Conservation (phyloP, 2,888 invertebrate species). For the Cylloceria caligata region DNA sequence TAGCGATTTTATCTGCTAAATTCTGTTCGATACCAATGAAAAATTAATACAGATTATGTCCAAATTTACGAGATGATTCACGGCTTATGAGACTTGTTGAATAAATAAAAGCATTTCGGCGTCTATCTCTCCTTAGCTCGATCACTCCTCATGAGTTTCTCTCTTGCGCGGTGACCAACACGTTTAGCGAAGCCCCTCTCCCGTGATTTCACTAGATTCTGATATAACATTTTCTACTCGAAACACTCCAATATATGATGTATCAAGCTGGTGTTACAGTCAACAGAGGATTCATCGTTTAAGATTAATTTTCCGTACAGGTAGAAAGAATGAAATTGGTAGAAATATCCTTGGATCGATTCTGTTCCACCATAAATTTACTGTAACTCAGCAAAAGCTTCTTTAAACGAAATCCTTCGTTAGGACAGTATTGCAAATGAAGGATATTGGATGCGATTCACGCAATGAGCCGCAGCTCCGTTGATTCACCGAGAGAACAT, state of each 20-base stretch:
- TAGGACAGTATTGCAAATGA: conserved; percentile 5
- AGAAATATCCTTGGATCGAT: neutral
- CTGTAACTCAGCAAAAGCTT: conserved; percentile 2
- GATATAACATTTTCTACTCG: neutral
- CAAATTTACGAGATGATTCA: too few relatives aligned
- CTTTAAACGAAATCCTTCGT: neutral
- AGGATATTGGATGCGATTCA: neutral
- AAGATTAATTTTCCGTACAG: neutral
- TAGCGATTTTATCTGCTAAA: too few relatives aligned
- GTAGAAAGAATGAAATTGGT: neutral
- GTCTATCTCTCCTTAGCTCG: neutral
- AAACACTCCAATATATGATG: neutral
- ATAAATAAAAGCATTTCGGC: neutral
- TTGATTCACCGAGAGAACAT: conserved; percentile 16
- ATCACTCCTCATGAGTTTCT: neutral
- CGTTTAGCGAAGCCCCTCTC: too few relatives aligned
- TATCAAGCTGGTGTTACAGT: neutral
- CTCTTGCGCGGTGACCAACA: neutral
- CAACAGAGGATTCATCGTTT: neutral
- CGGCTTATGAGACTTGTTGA: neutral
- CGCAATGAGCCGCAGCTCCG: conserved; percentile 6
- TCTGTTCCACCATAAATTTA: neutral
- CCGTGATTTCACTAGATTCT: neutral
- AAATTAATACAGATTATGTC: too few relatives aligned
- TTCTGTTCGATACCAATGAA: too few relatives aligned